Evolutionary conservation across 2,113 vertebrate genomes (phyloP), one percentile per base, ranked within the genome.

Genomic region (Mohoua ochrocephala): DNA sequence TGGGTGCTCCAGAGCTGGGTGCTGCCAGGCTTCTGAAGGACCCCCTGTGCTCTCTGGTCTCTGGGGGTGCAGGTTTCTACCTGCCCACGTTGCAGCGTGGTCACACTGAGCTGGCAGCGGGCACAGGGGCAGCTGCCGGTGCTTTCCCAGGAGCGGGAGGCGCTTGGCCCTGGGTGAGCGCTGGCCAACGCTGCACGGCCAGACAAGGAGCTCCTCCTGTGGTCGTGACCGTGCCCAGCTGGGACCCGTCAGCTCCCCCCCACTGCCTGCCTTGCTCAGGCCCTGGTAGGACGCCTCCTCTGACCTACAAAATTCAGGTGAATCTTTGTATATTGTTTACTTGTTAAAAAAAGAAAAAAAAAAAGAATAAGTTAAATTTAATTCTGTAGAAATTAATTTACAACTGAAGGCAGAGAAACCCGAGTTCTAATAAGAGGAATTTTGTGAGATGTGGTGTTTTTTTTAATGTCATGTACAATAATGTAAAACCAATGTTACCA

Each of bases 301-400:
- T 61, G 67, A 87, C 49, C 94, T 92, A 61, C 3, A 22, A 95
- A 81, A 91, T 96, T 97, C 96, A 97, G 97, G 96, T 96, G 96
- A 97, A 90, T 89, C 89, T 97, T 97, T 98, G 95, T 97, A 92
- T 80, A 92, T 96, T 97, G 91, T 97, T 98, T 95, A 97, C 95
- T 97, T 98, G 95, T 63, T 89, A 65, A 82, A 90, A 71, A 53
- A 85, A 53, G 19, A 10, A 28, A 76, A 88, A 90, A 20, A 74
- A 64, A 67, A 88, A 52, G 6, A 91, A 9, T 95, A 97, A 97
- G 74, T 98, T 97, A 97, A 97, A 96, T 80, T 95, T 93, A 97
- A 97, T 84, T 97, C 90, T 96, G 63, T 97, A 95, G 95, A 95
- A 97, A 94, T 85, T 88, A 95, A 96, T 97, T 97, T 97, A 74